These are phyloP conservation scores for Lacerta viridis DNA, from an alignment of 2,797 vertebrate species.

Conservation along the genomic window DNA sequence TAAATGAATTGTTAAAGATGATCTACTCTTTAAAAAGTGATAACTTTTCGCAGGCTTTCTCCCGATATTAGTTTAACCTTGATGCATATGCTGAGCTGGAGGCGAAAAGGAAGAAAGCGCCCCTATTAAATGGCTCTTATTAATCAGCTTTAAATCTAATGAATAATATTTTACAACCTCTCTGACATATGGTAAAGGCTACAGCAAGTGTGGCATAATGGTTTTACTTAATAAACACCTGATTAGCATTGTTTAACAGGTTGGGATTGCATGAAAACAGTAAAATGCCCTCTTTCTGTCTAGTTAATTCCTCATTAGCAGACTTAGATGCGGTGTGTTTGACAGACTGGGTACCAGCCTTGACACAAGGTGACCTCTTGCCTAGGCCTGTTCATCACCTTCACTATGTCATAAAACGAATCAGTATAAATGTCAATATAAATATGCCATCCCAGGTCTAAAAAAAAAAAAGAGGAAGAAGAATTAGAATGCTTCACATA, in stretches of 20 bases:
- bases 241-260: slow-evolving; percentile 85
- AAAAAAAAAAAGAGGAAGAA: slow-evolving; percentile 31
- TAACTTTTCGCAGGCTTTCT: slow-evolving; percentile 60
- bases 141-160: slow-evolving; percentile 81
- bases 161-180: slow-evolving; percentile 83
- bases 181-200: slow-evolving; percentile 80
- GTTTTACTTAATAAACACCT: slow-evolving; percentile 86
- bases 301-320: slow-evolving; percentile 86
- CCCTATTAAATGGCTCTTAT: slow-evolving; percentile 77
- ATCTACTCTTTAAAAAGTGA: slow-evolving; percentile 58
- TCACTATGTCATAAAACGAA: slow-evolving; percentile 80
- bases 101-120: slow-evolving; percentile 75
- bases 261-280: slow-evolving; percentile 79
- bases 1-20: slow-evolving; percentile 25
- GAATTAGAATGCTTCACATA: slow-evolving; percentile 73
- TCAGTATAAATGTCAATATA: slow-evolving; percentile 81
- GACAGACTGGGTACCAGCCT: slow-evolving; percentile 79
- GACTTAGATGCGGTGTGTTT: slow-evolving; percentile 74
- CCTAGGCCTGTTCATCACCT: slow-evolving; percentile 81
- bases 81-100: slow-evolving; percentile 71
- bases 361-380: slow-evolving; percentile 83
- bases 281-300: slow-evolving; percentile 78
- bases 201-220: slow-evolving; percentile 80
- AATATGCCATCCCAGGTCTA: slow-evolving; percentile 77
- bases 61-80: slow-evolving; percentile 75